Conservation (phyloP, 2,113 vertebrate species). For the Microcebus griseorufus region DNA sequence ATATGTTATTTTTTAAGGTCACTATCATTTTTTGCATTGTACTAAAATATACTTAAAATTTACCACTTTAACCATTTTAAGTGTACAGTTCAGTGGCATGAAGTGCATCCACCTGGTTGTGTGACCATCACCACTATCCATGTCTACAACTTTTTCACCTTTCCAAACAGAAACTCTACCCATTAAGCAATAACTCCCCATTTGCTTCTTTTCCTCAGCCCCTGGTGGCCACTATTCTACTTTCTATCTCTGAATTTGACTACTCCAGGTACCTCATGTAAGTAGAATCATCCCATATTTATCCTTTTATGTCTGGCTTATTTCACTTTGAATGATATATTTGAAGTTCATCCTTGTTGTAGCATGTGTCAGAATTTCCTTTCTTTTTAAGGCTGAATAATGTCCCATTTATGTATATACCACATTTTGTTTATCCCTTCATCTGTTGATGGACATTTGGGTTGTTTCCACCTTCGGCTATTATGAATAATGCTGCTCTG, state of each 20-base stretch:
- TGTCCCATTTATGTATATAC: too few relatives aligned
- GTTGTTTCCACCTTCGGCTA: background rate
- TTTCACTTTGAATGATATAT: background rate
- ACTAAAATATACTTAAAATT: background rate
- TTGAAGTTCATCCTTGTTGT: background rate
- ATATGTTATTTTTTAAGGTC: background rate
- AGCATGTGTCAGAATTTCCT: background rate
- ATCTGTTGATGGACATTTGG: background rate
- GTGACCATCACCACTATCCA: rapidly evolving
- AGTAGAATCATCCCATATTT: background rate
- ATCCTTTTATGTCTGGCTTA: background rate
- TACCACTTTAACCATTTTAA: background rate
- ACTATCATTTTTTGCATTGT: background rate
- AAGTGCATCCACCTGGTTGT: too few relatives aligned
- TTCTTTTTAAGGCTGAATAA: background rate
- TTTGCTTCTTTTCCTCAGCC: too few relatives aligned
- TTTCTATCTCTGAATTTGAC: background rate
- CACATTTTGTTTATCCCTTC: background rate
- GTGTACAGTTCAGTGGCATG: background rate
- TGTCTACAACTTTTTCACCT: background rate
- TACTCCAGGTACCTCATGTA: background rate
- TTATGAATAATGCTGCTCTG: background rate
- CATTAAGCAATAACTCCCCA: background rate
- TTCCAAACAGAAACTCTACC: background rate
- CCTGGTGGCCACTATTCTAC: background rate